Percentiles rank a stretch among this genome's conserved stretches.
These are phyloP conservation scores for Prorops nasuta DNA, from an alignment of 1,140 invertebrate genomes.

Conservation along the genomic window DNA sequence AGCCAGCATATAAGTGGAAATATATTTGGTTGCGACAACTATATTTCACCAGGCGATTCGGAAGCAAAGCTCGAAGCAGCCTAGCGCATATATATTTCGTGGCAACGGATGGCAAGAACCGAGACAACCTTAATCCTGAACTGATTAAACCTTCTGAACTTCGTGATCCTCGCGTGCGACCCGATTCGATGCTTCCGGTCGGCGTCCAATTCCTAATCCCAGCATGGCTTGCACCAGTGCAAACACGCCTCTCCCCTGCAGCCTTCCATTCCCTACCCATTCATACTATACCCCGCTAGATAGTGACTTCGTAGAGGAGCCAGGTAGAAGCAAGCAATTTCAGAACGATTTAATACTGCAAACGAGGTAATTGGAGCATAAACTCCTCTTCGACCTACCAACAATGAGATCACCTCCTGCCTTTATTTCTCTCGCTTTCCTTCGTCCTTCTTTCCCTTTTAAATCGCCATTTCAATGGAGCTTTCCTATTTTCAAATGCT, in stretches of 20 bases:
- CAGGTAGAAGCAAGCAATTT: too few relatives aligned
- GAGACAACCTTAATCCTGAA: constrained; percentile 30
- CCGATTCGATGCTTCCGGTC: constrained; percentile 5
- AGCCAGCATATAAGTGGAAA: too few relatives aligned
- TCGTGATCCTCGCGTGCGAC: constrained; percentile 19
- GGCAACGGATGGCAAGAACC: constrained; percentile 22
- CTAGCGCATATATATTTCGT: constrained; percentile 21
- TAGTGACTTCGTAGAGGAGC: too few relatives aligned
- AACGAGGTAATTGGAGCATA: constrained; percentile 40
- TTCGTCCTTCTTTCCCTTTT: neutral
- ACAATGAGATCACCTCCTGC: too few relatives aligned
- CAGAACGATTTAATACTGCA: constrained; percentile 28
- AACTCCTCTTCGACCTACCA: constrained; percentile 35
- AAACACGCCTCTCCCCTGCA: too few relatives aligned
- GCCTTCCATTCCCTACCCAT: too few relatives aligned
- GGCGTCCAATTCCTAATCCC: constrained; percentile 25
- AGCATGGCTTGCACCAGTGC: constrained; percentile 24
- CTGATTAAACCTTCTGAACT: constrained; percentile 32
- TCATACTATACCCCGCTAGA: too few relatives aligned
- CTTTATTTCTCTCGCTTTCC: neutral
- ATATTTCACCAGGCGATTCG: neutral
- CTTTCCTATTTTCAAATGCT: too few relatives aligned
- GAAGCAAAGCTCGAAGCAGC: constrained; percentile 18
- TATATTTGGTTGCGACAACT: too few relatives aligned
- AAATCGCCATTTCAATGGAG: too few relatives aligned